These are phyloP conservation scores for Dendroctonus valens DNA, from an alignment of 1,140 invertebrate genomes.

Conservation along the genomic window DNA sequence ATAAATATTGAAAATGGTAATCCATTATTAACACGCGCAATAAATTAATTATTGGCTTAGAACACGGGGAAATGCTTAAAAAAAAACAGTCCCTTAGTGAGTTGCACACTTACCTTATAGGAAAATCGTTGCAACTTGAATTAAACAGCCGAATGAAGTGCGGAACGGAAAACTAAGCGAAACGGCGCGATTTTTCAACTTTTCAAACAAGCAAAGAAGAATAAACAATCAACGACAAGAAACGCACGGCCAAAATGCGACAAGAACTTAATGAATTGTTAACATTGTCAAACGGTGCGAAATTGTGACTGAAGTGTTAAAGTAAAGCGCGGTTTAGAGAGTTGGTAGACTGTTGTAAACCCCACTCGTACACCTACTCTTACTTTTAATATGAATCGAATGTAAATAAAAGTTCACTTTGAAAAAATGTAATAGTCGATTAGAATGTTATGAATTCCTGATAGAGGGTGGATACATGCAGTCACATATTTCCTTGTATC, in stretches of 20 bases:
- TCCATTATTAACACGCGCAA: neutral
- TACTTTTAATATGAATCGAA: constrained; percentile 30
- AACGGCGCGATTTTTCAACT: neutral
- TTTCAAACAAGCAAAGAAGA: neutral
- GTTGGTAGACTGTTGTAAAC: constrained; percentile 23
- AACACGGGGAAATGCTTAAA: too few species aligned
- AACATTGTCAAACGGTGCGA: constrained; percentile 27
- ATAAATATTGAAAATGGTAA: neutral
- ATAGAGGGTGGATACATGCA: constrained; percentile 16
- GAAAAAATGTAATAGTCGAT: constrained; percentile 24
- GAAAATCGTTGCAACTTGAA: too few species aligned
- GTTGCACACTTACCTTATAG: too few species aligned
- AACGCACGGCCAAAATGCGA: constrained; percentile 10
- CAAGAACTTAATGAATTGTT: constrained; percentile 16
- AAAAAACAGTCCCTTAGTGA: too few species aligned
- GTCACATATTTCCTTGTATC: neutral
- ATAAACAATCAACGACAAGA: neutral
- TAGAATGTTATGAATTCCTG: constrained; percentile 17
- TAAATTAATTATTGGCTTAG: too few species aligned
- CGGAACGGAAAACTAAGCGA: too few species aligned
- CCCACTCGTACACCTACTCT: constrained; percentile 32
- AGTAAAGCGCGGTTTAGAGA: constrained; percentile 29
- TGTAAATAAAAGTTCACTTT: constrained; percentile 16
- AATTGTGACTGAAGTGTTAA: constrained; percentile 33
- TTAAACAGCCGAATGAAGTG: too few species aligned